phyloP scores from a whole-genome alignment of 2,113 vertebrate species.

The Brachypteracias leptosomus region DNA sequence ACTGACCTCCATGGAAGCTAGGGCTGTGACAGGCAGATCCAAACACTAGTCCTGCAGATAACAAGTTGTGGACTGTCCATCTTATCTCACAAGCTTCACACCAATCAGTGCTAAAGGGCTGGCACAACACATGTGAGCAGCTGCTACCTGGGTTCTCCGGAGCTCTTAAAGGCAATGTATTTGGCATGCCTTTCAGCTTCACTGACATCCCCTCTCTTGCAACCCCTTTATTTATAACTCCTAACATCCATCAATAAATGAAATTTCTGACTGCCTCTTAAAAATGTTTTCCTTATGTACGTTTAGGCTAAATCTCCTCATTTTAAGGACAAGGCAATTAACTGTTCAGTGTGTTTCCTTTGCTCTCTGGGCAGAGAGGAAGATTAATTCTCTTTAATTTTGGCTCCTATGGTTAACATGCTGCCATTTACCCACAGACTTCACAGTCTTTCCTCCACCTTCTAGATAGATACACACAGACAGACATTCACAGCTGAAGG shows the following conservation, averaged over 20 bases:
- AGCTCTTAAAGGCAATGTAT: fast-evolving
- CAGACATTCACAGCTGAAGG: background rate
- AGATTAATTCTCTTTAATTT: background rate
- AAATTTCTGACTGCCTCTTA: background rate
- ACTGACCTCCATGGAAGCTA: too few species aligned
- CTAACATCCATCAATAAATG: background rate
- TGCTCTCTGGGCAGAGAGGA: background rate
- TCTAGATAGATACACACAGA: background rate
- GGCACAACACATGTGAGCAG: fast-evolving
- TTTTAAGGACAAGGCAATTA: background rate
- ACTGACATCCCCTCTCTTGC: fast-evolving
- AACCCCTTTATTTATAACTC: fast-evolving
- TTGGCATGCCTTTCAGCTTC: background rate
- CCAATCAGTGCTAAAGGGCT: fast-evolving
- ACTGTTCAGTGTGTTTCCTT: background rate
- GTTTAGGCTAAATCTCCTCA: background rate
- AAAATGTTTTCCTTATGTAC: background rate
- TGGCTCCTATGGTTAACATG: background rate
- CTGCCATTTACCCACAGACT: background rate
- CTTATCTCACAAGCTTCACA: fast-evolving
- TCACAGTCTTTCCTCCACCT: background rate
- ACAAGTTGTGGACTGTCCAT: fast-evolving
- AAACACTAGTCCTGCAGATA: background rate
- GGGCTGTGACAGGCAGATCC: background rate
- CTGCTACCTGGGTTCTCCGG: background rate